These are phyloP conservation scores for Crocuta crocuta DNA, from an alignment of 2,113 vertebrate species.

Conservation along the genomic window DNA sequence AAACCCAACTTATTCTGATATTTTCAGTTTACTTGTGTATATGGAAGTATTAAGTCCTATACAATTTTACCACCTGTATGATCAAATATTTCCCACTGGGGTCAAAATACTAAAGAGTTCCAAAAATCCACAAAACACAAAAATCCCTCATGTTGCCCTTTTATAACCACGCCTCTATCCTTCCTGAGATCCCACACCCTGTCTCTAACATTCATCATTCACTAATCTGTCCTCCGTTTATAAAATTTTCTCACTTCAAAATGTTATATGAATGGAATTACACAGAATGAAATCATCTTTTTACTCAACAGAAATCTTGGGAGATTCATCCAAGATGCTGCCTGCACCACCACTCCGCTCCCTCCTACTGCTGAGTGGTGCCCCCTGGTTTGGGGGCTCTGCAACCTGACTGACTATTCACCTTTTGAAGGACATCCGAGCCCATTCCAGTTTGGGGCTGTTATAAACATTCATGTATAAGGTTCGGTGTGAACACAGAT, in stretches of 20 bases:
- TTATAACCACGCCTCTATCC: not conserved
- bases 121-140: not conserved
- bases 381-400: rapidly evolving
- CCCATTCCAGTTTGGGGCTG: not conserved
- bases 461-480: not conserved
- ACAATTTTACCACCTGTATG: not conserved
- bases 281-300: not conserved
- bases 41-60: not conserved
- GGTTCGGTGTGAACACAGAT: not conserved
- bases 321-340: not conserved
- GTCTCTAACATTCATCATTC: not conserved
- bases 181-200: not conserved
- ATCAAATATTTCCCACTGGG: not conserved
- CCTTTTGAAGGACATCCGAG: not conserved
- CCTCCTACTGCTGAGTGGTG: not conserved
- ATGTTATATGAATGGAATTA: not conserved
- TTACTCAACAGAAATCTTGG: not conserved
- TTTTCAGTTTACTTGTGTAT: not conserved
- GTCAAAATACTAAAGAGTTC: not conserved
- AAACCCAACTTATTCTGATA: not conserved
- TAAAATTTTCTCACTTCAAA: constrained; percentile 14
- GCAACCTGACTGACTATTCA: not conserved
- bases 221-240: not conserved
- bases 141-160: not conserved
- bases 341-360: rapidly evolving